Evolutionary conservation across 2,113 vertebrate species (phyloP).

Genomic region (Nestor notabilis): DNA sequence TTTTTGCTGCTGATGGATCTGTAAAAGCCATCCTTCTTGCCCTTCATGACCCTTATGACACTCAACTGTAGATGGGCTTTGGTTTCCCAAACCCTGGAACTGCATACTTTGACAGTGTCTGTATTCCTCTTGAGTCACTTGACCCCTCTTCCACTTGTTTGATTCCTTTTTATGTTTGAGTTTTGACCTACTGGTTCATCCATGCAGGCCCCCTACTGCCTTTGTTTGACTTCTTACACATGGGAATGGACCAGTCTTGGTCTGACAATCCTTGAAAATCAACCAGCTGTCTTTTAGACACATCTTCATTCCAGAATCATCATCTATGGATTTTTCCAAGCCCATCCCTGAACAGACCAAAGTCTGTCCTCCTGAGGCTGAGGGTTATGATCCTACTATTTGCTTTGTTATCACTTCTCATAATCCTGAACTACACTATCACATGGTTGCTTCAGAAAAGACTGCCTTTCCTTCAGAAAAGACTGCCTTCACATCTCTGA

Average conservation of each 20-base stretch:
- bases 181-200: neutral
- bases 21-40: neutral
- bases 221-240: neutral
- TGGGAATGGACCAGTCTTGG: neutral
- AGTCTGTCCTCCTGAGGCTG: neutral
- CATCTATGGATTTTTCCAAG: neutral
- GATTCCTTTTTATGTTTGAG: neutral
- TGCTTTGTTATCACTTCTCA: neutral
- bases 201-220: neutral
- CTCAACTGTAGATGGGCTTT: neutral
- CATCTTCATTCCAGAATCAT: neutral
- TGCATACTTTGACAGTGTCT: neutral
- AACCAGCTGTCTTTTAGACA: neutral
- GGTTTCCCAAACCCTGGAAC: neutral
- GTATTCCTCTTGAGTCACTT: neutral
- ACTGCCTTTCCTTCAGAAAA: neutral
- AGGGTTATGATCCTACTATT: neutral
- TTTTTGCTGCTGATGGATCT: neutral
- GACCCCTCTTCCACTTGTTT: neutral
- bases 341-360: neutral
- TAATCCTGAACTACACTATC: neutral
- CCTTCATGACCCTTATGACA: neutral
- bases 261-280: neutral
- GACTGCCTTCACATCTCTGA: neutral
- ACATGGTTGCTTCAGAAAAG: neutral